Conservation (phyloP, 2,888 invertebrate species). For the Ischnus inquisitorius region DNA sequence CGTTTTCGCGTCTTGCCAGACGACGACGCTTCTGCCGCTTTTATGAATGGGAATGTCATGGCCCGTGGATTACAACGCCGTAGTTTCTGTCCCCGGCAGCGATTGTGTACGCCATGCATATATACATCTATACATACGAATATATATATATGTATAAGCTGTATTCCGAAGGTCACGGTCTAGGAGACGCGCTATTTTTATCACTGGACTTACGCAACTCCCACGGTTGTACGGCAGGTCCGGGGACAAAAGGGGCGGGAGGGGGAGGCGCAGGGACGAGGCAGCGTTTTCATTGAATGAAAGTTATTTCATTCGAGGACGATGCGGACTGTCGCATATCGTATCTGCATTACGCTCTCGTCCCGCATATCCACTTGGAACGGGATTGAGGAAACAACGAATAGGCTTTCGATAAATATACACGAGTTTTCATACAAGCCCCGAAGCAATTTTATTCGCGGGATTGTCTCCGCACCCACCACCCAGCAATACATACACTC, state of each 20-base stretch:
- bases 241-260: not conserved
- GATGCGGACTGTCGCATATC: slow-evolving; percentile 11
- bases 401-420: not conserved
- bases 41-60: slow-evolving; percentile 61
- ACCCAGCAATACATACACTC: not conserved
- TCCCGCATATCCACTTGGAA: slow-evolving; percentile 8
- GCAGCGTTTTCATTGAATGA: slow-evolving; percentile 48
- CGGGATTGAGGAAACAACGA: slow-evolving; percentile 11
- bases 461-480: not conserved
- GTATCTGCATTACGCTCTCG: slow-evolving; percentile 1
- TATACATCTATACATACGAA: not conserved
- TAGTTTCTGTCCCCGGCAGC: slow-evolving; percentile 44
- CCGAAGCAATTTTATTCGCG: not conserved
- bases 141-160: slow-evolving; percentile 20
- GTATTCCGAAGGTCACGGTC: slow-evolving; percentile 65
- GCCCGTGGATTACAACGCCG: slow-evolving; percentile 47
- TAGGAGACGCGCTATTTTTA: slow-evolving; percentile 65
- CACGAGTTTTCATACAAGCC: not conserved
- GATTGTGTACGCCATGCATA: slow-evolving; percentile 24
- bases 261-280: not conserved
- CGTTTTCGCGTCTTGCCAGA: not conserved
- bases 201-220: slow-evolving; percentile 65
- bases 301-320: slow-evolving; percentile 47
- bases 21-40: slow-evolving; percentile 36
- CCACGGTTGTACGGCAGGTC: slow-evolving; percentile 51